These are phyloP conservation scores for Psilopogon haemacephalus DNA, from an alignment of 2,113 vertebrate genomes.

Conservation along the genomic window DNA sequence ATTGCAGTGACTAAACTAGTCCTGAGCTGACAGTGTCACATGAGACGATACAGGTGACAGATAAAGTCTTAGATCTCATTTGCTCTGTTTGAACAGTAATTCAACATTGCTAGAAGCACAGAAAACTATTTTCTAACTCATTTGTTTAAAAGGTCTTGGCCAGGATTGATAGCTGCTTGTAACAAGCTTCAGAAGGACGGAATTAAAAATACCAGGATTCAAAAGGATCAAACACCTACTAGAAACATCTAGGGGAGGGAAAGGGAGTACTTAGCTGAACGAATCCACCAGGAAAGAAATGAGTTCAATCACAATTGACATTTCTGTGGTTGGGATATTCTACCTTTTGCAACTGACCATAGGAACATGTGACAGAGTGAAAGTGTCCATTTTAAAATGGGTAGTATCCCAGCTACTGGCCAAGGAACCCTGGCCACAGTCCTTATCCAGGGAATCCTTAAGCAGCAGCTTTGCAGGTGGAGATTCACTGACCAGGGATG, in stretches of 20 bases:
- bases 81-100: constrained; percentile 27
- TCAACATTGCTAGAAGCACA: constrained; percentile 13
- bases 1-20: constrained; percentile 20
- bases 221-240: background rate
- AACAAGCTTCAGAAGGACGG: background rate
- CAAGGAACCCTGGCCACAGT: background rate
- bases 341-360: background rate
- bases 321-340: background rate
- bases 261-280: background rate
- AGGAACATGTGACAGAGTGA: background rate
- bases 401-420: background rate
- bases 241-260: background rate
- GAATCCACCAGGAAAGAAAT: background rate
- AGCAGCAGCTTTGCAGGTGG: background rate
- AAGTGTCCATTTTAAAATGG: background rate
- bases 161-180: background rate
- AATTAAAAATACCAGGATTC: background rate
- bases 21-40: background rate
- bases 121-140: constrained; percentile 34
- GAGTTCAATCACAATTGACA: background rate
- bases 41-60: background rate
- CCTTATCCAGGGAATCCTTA: background rate
- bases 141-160: constrained; percentile 27
- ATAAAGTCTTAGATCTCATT: constrained; percentile 39
- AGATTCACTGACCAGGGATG: background rate